phyloP scores from a whole-genome alignment of 2,888 invertebrate genomes.

The Mesorhabditis sp. region DNA sequence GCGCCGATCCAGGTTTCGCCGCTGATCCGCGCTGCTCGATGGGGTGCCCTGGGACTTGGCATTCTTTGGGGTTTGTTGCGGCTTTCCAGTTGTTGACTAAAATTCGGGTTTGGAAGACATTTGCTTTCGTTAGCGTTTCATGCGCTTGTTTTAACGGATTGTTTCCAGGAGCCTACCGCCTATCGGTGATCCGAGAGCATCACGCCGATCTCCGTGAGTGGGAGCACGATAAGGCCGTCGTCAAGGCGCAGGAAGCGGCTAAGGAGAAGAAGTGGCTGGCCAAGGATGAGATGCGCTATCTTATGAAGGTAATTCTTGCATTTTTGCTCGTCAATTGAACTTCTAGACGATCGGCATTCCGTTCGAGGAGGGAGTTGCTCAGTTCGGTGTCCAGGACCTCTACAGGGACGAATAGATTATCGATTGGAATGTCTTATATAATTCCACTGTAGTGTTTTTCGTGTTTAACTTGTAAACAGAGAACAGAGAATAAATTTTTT shows the following conservation, averaged over 20 bases:
- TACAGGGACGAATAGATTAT: constrained; percentile 49
- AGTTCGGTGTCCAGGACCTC: constrained; percentile 54
- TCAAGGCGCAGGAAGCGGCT: constrained; percentile 46
- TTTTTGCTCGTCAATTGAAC: neutral
- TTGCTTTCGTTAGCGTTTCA: constrained; percentile 3
- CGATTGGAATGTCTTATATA: no score
- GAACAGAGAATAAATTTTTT: no score
- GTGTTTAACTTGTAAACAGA: no score
- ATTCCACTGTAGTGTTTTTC: no score
- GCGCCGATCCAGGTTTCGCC: constrained; percentile 55
- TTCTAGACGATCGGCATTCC: constrained; percentile 51
- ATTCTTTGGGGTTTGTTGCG: constrained; percentile 44
- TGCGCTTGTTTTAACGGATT: constrained; percentile 8
- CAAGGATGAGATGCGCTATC: constrained; percentile 55
- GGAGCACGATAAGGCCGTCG: constrained; percentile 56
- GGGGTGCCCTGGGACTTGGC: constrained; percentile 53
- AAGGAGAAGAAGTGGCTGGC: constrained; percentile 56
- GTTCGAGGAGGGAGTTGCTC: constrained; percentile 55
- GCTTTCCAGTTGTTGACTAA: neutral
- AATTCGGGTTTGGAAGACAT: no score
- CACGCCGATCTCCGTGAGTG: constrained; percentile 56
- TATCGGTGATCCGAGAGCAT: constrained; percentile 49
- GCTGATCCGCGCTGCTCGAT: constrained; percentile 44
- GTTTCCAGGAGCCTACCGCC: constrained; percentile 39
- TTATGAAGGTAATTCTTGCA: constrained; percentile 44